phyloP scores from a whole-genome alignment of 2,888 invertebrate species.

The Noctuana brunneofusca region DNA sequence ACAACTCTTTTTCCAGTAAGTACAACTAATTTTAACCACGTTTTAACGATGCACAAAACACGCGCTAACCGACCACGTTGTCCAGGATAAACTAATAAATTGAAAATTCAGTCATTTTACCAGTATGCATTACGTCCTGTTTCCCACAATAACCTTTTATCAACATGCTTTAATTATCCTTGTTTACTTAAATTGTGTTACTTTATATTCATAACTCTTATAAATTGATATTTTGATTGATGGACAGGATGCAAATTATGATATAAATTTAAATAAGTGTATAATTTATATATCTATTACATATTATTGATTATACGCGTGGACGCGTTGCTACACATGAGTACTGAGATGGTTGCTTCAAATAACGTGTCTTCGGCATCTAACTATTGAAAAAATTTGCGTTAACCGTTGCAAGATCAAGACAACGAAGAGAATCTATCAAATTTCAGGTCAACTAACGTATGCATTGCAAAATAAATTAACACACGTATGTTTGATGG shows the following conservation, averaged over 20 bases:
- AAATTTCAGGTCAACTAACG: constrained; percentile 17
- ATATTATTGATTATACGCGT: too few relatives aligned
- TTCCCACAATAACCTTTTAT: not conserved
- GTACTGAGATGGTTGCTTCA: too few relatives aligned
- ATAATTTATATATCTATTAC: too few relatives aligned
- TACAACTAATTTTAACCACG: not conserved
- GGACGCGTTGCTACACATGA: too few relatives aligned
- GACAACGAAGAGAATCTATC: constrained; percentile 5
- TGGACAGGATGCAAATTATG: too few relatives aligned
- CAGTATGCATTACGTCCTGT: too few relatives aligned
- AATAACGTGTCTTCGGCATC: too few relatives aligned
- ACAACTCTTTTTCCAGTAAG: too few relatives aligned
- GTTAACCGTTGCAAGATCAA: not conserved
- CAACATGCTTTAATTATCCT: not conserved
- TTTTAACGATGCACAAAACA: not conserved
- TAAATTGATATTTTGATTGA: too few relatives aligned
- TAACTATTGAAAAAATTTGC: not conserved
- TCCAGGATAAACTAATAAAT: constrained; percentile 1
- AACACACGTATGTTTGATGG: constrained; percentile 24
- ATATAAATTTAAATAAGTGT: too few relatives aligned
- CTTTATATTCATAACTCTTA: not conserved
- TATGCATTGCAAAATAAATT: constrained; percentile 20
- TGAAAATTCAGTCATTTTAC: not conserved
- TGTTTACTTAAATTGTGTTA: not conserved
- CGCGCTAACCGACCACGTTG: not conserved